phyloP scores from a whole-genome alignment of 2,113 vertebrate genomes.

The human region GRCh38 chr5:163127001-163127500 shows the following conservation, averaged over 20 bases:
- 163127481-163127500: background rate
- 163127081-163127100: conserved; percentile 35
- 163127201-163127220: background rate
- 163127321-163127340: background rate
- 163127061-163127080: conserved; percentile 2
- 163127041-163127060: conserved; percentile 12
- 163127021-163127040: conserved; percentile 64
- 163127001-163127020: conserved; percentile 39
- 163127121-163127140: background rate
- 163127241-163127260: background rate
- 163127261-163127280: background rate
- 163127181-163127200: background rate
- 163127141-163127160: background rate
- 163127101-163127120: background rate
- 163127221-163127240: background rate
- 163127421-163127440: background rate
- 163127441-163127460: background rate
- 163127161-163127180: background rate
- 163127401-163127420: background rate
- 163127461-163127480: background rate
- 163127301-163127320: background rate
- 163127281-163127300: background rate
- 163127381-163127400: background rate
- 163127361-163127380: background rate
- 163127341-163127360: background rate